phyloP scores from a whole-genome alignment of 1,140 invertebrate species.

The Drosophila willistoni region DNA sequence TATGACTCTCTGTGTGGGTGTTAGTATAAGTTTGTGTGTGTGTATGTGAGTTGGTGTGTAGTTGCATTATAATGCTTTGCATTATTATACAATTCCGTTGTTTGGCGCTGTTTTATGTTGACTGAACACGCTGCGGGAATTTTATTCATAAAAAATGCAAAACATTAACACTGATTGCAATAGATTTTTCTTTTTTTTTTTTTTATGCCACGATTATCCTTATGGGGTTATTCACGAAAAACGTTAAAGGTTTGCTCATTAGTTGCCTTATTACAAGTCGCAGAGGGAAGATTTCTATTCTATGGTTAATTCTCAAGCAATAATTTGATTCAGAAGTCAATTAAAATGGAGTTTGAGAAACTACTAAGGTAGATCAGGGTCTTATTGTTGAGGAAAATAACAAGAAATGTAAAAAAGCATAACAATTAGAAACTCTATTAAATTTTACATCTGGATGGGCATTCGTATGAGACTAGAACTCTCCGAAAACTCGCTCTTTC shows the following conservation, averaged over 20 bases:
- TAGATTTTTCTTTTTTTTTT: slow-evolving; percentile 54
- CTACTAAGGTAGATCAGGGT: no score
- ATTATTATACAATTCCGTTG: slow-evolving; percentile 48
- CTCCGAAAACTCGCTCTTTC: no score
- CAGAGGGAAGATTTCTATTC: neutral
- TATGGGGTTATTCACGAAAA: slow-evolving; percentile 6
- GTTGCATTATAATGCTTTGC: slow-evolving; percentile 66
- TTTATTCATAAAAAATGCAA: slow-evolving; percentile 73
- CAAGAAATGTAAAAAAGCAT: no score
- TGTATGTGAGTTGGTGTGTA: slow-evolving; percentile 27
- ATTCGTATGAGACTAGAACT: no score
- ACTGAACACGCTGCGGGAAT: slow-evolving; percentile 52
- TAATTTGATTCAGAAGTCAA: neutral
- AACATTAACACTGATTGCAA: slow-evolving; percentile 77
- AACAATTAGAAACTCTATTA: no score
- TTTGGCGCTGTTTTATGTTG: slow-evolving; percentile 35
- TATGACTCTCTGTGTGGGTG: neutral
- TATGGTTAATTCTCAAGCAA: neutral
- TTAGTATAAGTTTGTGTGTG: slow-evolving; percentile 9
- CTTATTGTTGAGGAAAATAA: no score
- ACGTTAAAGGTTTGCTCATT: slow-evolving; percentile 1
- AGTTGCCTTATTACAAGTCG: neutral
- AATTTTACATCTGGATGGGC: no score
- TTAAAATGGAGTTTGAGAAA: neutral
- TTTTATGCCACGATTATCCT: slow-evolving; percentile 44